Evolutionary conservation across 2,888 invertebrate species (phyloP), one percentile per base, ranked within the genome.

Genomic region (Troilus luridus): DNA sequence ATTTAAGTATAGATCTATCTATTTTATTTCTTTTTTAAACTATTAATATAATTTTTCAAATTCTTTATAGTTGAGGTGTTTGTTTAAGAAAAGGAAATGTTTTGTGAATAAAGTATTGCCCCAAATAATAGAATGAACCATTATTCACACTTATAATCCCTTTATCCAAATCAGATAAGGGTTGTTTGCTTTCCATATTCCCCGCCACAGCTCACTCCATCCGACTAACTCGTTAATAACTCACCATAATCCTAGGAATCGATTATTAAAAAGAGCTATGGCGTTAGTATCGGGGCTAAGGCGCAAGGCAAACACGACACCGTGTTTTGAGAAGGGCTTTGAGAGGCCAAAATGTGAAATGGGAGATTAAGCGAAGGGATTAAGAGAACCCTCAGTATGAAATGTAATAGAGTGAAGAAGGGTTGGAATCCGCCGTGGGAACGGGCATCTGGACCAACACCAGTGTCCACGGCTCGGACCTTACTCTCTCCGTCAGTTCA

Each of bases 401-500:
- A 88, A 88, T 88, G 88, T 88, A 62, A 88, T 88, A 88, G 88
- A 85, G 85, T 85, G 85, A 56, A n/a, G 56, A 88, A 88, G 88
- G 88, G 88, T 88, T 88, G 88, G 88, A 88, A 88, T 88, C 88
- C 88, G 19, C n/a, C 88, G 88, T 88, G 88, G 88, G 88, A 88
- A 88, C 10, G 60, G 19, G 7, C 59, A 58, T 58, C 88, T 88
- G 88, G 88, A 88, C 27, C 62, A 88, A 88, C 88, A 88, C 5
- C 27, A 12, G 27, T 88, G 88, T 62, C 88, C 88, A 21, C 72
- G 27, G 27, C 27, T 88, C 62, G 88, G 88, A 88, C 88, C 88
- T 60, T 10, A 67, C 9, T 58, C 88, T 21, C n/a, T 72, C 72
- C 85, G 56, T 54, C 85, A 56, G 56, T n/a, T 81, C 67, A 10